Evolutionary conservation across 2,888 invertebrate species (phyloP), one percentile per base, ranked within the genome.

Genomic region (Dynastes grantii): DNA sequence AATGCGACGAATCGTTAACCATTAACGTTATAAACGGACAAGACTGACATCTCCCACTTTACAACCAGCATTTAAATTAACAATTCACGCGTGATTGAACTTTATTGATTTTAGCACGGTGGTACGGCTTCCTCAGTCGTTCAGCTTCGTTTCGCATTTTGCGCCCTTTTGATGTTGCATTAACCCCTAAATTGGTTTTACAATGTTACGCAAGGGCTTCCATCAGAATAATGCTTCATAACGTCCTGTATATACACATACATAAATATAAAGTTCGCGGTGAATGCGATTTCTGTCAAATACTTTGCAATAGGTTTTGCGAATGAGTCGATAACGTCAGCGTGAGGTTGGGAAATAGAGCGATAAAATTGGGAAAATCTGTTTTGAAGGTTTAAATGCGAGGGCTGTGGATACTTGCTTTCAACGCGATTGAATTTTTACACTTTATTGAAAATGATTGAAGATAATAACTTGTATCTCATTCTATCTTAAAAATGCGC

Each of bases 21-120:
- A 61, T 61, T 70, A 70, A 70, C 29, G 27, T 53, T 45, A 16
- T 70, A 53, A 32, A 53, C 32, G 65, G 8, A 9, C 53, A 53
- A n/a, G 53, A 32, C 29, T 32, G 67, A 67, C 67, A 67, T 67
- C 13, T 40, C 45, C 9, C 40, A 37, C 13, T 67, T 67, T 16
- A 45, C 45, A 45, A 45, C 27, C 27, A 22, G 40, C 71, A 79
- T 80, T 76, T 76, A 77, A 79, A 79, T 79, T 76, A 77, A 58
- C 61, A 77, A 80, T 80, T 79, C 76, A 77, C 78, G 77, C 78
- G 76, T 77, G 78, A 80, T 79, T 79, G 78, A 77, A 75, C 79
- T 77, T 65, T 76, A 76, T 80, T 63, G 78, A 76, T 80, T 80
- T 79, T 64, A 64, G 51, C 76, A 70, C 75, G 67, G 53, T 64